Base-by-base conservation (phyloP, 2,888 invertebrate genomes). In the Dorcus hopei region DNA sequence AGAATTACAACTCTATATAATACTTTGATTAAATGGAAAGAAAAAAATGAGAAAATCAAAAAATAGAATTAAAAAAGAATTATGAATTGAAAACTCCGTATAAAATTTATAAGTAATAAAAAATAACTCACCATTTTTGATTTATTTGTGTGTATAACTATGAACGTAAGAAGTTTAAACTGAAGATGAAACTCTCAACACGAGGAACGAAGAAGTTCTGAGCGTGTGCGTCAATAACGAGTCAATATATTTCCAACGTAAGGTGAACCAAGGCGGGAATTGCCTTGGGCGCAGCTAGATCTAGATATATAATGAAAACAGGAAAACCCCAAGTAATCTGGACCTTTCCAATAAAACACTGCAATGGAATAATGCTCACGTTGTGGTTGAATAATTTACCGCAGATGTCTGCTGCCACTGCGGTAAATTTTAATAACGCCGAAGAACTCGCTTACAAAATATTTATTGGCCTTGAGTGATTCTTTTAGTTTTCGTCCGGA, bases 241-340 rank as follows among this genome's bases (percentile, higher is more conserved):
- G 45, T 23, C 45, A 45, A 45, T 45, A 45, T 45, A 45, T 45
- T 45, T 45, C 26, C 26, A 33, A 45, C 45, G 45, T 45, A 23
- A 19, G 45, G 45, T 45, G n/a, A 45, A 45, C 16, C 16, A 23
- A 45, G 45, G 45, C 45, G 45, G 45, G 11, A 45, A 45, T 19
- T 45, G 45, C 45, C 45, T 9, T 45, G 9, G 45, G 45, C 45
- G 45, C 23, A 16, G 16, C 9, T 11, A 19, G 45, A 19, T 45
- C 45, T 45, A 23, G 23, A 45, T 11, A 19, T 45, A 45, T 45
- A 45, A 45, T 45, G 45, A 45, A 45, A 45, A 45, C 45, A 45
- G 45, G 45, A 45, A 45, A 45, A 45, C 45, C 45, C 45, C 45
- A 45, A 19, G 6, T 45, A 45, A 45, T 45, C 45, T 45, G 45